These are phyloP conservation scores for Phymastichus coffea DNA, from an alignment of 1,140 invertebrate species.

Conservation along the genomic window DNA sequence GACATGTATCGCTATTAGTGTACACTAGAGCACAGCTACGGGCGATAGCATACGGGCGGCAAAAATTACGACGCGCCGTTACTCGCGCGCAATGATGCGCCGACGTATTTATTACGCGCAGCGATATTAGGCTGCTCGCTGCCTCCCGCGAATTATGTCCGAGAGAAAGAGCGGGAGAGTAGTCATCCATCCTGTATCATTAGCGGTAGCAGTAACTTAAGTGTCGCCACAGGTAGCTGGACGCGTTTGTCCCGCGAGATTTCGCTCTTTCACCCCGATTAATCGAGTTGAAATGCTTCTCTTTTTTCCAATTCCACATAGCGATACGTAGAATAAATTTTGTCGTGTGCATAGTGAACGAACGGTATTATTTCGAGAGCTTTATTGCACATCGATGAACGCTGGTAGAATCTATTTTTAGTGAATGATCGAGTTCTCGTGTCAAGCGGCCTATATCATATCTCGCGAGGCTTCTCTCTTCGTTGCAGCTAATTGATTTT, in stretches of 20 bases:
- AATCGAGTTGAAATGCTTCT: no score
- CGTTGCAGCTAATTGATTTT: no score
- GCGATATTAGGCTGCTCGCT: constrained; percentile 4
- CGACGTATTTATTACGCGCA: constrained; percentile 25
- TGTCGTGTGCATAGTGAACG: no score
- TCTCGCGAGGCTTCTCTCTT: no score
- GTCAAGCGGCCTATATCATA: no score
- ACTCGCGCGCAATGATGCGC: constrained; percentile 3
- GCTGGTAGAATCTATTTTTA: no score
- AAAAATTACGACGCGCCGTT: constrained; percentile 15
- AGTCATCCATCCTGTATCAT: constrained; percentile 20
- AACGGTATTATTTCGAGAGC: no score
- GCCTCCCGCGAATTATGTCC: not conserved
- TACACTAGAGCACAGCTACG: not conserved
- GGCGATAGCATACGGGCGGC: constrained; percentile 21
- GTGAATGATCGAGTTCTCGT: no score
- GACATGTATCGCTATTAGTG: constrained; percentile 28
- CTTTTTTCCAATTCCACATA: no score
- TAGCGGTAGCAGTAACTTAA: not conserved
- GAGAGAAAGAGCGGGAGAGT: not conserved
- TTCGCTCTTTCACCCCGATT: no score
- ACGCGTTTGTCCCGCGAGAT: not conserved
- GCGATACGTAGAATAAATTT: no score
- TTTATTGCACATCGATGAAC: no score
- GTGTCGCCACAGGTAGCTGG: not conserved